Base-by-base conservation (phyloP, 2,113 vertebrate species). In the Notiomystis cincta region DNA sequence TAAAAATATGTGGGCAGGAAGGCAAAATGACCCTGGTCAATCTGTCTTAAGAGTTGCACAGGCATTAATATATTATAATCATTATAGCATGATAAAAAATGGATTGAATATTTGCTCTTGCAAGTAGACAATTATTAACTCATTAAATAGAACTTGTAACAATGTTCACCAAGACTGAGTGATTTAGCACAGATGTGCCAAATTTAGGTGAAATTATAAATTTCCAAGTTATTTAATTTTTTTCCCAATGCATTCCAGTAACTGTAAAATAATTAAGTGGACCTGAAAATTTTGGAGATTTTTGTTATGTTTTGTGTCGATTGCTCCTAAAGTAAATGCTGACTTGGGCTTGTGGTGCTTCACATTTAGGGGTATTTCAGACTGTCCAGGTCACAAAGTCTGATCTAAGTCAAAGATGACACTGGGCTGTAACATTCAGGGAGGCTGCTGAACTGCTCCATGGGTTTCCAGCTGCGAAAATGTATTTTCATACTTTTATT, bases 1-100 rank as follows among this genome's bases (percentile, higher is more conserved):
- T 92, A 30, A 96, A 97, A 95, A 96, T 95, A 91, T 72, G 66
- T 82, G 60, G 96, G 82, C 92, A 95, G 71, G 89, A 93, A 94
- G 89, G 72, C 56, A 87, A 83, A 96, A 94, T 95, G 57, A 93
- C 72, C 79, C 40, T 83, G 65, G 42, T 93, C 90, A 58, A 8
- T 91, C 85, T 94, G 73, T 89, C 81, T 81, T 81, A 30, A 66
- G 44, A 76, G 92, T 95, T 94, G 89, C 50, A 82, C 19, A 93
- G 87, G 94, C 73, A 90, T 93, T 96, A 95, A 96, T 96, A 35
- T 80, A 93, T 90, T 81, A 80, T 89, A 92, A 90, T 90, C 38
- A 66, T 86, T 94, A 82, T 95, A 95, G 85, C 50, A 83, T 92
- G 82, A 92, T 92, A 92, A 96, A 96, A 69, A 91, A 80, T 24